Conservation (phyloP, 2,888 invertebrate species). For the Cybosia mesomella region DNA sequence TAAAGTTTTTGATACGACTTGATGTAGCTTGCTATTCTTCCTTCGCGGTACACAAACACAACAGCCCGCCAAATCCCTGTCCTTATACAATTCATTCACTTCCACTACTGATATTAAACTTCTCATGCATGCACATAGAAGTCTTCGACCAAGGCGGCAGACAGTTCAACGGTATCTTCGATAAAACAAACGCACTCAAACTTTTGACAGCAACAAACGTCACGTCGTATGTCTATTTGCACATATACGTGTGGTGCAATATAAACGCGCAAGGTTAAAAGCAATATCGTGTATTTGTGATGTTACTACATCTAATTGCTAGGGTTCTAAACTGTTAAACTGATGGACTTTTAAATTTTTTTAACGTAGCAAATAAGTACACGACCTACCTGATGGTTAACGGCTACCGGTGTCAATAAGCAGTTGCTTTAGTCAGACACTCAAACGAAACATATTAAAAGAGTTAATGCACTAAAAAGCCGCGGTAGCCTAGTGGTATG, state of each 20-base stretch:
- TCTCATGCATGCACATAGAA: not conserved
- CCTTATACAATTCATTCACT: too few species aligned
- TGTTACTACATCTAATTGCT: not conserved
- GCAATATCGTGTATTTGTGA: slow-evolving; percentile 34
- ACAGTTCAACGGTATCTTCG: not conserved
- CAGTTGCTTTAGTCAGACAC: too few species aligned
- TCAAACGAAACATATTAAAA: too few species aligned
- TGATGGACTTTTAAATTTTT: not conserved
- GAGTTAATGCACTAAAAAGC: too few species aligned
- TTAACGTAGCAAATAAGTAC: not conserved
- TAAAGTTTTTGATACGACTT: too few species aligned
- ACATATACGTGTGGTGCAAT: slow-evolving; percentile 16
- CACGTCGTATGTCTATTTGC: not conserved
- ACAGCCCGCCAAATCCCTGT: too few species aligned
- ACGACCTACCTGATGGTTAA: not conserved
- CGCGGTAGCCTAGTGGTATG: too few species aligned
- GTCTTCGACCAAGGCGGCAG: not conserved
- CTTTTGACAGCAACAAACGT: not conserved
- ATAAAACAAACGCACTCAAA: not conserved
- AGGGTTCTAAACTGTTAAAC: not conserved
- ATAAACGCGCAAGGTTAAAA: slow-evolving; percentile 38
- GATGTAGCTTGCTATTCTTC: too few species aligned
- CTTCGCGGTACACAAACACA: too few species aligned
- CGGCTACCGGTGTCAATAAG: too few species aligned
- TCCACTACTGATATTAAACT: too few species aligned